Evolutionary conservation across 2,888 invertebrate genomes (phyloP).

Genomic region (Callimorpha dominula): DNA sequence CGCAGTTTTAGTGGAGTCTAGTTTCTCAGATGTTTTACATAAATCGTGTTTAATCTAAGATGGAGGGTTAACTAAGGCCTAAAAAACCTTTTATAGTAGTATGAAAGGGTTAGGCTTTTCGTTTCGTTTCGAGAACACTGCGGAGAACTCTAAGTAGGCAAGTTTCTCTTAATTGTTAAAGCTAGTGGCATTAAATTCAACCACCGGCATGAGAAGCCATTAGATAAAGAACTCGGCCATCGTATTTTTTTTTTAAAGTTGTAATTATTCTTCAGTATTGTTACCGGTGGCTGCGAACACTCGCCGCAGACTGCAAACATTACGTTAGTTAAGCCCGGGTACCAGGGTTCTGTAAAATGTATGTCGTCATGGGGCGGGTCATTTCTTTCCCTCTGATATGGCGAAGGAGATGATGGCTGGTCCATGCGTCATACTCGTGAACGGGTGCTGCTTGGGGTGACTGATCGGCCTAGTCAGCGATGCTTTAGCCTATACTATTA

Average conservation of each 20-base stretch:
- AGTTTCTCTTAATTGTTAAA: too few relatives aligned
- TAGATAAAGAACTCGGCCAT: background rate
- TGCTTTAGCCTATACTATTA: too few relatives aligned
- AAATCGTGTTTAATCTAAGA: background rate
- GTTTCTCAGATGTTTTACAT: conserved; percentile 29
- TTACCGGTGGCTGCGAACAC: background rate
- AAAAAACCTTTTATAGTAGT: background rate
- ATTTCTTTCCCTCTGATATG: too few relatives aligned
- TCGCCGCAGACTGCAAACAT: background rate
- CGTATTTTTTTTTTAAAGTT: background rate
- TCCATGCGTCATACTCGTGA: too few relatives aligned
- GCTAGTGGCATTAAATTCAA: too few relatives aligned
- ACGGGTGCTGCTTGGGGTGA: too few relatives aligned
- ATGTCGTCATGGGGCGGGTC: too few relatives aligned
- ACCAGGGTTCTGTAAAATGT: too few relatives aligned
- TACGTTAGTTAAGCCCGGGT: background rate
- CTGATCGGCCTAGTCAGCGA: too few relatives aligned
- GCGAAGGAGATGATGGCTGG: too few relatives aligned
- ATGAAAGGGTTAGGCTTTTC: background rate
- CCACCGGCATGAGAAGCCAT: too few relatives aligned
- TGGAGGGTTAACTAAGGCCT: background rate
- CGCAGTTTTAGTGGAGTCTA: conserved; percentile 37
- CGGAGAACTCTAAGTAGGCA: too few relatives aligned
- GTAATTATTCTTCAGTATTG: background rate
- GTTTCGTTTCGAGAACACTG: background rate